Conservation (phyloP, 2,888 invertebrate species). For the Tenthredo mesomela region DNA sequence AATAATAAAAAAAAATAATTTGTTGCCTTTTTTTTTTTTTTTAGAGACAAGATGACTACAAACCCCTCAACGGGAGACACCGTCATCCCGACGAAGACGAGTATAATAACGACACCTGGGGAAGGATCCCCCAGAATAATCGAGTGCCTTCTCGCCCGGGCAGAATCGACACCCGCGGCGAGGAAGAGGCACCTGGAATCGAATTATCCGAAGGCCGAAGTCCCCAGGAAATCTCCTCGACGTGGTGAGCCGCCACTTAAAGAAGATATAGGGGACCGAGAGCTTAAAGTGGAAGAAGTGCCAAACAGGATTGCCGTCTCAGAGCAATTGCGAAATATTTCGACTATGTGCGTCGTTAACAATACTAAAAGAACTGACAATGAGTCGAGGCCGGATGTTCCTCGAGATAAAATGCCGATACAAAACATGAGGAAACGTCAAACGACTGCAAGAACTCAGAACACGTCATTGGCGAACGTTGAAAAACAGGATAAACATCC, state of each 20-base stretch:
- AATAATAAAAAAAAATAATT: no score
- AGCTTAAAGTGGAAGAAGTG: conserved; percentile 48
- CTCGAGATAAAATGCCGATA: background rate
- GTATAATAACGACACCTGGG: conserved; percentile 59
- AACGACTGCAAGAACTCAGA: background rate
- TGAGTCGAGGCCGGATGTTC: conserved; percentile 28
- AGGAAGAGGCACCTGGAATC: conserved; percentile 65
- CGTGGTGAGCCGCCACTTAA: conserved; percentile 41
- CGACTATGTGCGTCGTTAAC: background rate
- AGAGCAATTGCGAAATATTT: background rate
- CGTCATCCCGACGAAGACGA: conserved; percentile 69
- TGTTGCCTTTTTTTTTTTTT: conserved; percentile 51
- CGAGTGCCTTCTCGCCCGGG: conserved; percentile 58
- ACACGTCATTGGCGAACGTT: background rate
- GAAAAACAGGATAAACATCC: background rate
- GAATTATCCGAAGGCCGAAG: conserved; percentile 57
- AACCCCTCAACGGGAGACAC: conserved; percentile 71
- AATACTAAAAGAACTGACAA: background rate
- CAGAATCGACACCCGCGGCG: conserved; percentile 65
- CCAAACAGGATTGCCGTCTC: background rate
- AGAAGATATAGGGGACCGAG: background rate
- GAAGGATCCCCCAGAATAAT: conserved; percentile 47
- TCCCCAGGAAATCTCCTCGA: conserved; percentile 48
- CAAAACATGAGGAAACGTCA: background rate
- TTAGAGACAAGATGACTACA: conserved; percentile 66